Conservation (phyloP, 2,888 invertebrate genomes). For the Eupithecia inturbata region DNA sequence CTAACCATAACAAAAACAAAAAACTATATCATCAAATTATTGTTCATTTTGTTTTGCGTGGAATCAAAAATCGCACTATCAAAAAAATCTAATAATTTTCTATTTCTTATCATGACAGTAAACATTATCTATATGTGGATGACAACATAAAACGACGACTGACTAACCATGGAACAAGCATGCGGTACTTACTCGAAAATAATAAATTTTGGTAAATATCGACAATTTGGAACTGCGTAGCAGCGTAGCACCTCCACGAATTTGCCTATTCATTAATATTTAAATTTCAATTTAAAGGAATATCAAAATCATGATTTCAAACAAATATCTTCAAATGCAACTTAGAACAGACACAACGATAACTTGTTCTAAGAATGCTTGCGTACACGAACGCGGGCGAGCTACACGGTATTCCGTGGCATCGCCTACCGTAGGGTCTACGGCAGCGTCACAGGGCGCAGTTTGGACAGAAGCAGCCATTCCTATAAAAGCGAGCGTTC, state of each 20-base stretch:
- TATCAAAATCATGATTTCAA: not conserved
- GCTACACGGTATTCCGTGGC: constrained; percentile 1
- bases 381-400: not conserved
- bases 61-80: not conserved
- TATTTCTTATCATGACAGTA: not conserved
- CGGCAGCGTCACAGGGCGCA: constrained; percentile 49
- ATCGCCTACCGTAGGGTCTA: constrained; percentile 27
- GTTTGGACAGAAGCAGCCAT: constrained; percentile 49
- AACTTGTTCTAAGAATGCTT: not conserved
- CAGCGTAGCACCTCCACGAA: constrained; percentile 39
- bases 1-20: not conserved
- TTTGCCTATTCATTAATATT: not conserved
- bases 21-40: not conserved
- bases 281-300: not conserved
- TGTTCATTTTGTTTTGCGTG: not conserved
- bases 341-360: not conserved
- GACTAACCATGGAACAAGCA: not conserved
- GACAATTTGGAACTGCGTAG: constrained; percentile 28
- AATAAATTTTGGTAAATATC: not conserved
- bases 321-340: not conserved
- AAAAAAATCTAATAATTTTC: not conserved
- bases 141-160: not conserved
- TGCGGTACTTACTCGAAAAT: not conserved
- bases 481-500: constrained; percentile 70
- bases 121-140: not conserved